phyloP scores from a whole-genome alignment of 2,888 invertebrate genomes.

The Physocephala rufipes region DNA sequence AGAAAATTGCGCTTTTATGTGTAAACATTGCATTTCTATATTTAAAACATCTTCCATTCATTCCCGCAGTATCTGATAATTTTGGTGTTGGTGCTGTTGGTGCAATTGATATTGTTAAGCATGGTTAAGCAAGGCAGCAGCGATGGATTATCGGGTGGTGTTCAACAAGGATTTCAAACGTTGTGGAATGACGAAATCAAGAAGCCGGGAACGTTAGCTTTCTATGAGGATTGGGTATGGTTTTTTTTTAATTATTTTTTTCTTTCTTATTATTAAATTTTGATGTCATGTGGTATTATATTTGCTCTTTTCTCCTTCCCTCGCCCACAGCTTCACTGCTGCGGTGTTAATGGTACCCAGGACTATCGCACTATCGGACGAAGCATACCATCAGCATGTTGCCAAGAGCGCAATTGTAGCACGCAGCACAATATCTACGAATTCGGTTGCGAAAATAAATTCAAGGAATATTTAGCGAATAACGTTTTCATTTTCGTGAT shows the following conservation, averaged over 20 bases:
- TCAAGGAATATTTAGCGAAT: conserved; percentile 54
- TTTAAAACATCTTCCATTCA: background rate
- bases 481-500: conserved; percentile 56
- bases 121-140: conserved; percentile 59
- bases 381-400: conserved; percentile 53
- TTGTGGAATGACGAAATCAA: conserved; percentile 55
- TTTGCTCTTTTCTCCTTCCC: background rate
- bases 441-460: conserved; percentile 55
- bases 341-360: conserved; percentile 55
- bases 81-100: conserved; percentile 51
- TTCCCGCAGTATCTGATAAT: conserved; percentile 49
- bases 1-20: background rate
- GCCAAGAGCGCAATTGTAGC: conserved; percentile 51
- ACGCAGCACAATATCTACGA: conserved; percentile 46
- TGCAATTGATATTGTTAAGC: conserved; percentile 56
- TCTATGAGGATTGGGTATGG: conserved; percentile 56
- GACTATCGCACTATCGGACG: conserved; percentile 56
- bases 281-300: too few species aligned
- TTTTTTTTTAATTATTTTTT: too few species aligned
- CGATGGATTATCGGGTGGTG: conserved; percentile 58
- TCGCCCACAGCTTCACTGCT: conserved; percentile 51
- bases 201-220: conserved; percentile 54
- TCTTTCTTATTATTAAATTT: background rate
- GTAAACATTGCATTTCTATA: background rate
- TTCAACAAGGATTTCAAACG: conserved; percentile 55